Evolutionary conservation across 2,888 invertebrate genomes (phyloP), one percentile per base, ranked within the genome.

Genomic region (Calliopum simillimum): DNA sequence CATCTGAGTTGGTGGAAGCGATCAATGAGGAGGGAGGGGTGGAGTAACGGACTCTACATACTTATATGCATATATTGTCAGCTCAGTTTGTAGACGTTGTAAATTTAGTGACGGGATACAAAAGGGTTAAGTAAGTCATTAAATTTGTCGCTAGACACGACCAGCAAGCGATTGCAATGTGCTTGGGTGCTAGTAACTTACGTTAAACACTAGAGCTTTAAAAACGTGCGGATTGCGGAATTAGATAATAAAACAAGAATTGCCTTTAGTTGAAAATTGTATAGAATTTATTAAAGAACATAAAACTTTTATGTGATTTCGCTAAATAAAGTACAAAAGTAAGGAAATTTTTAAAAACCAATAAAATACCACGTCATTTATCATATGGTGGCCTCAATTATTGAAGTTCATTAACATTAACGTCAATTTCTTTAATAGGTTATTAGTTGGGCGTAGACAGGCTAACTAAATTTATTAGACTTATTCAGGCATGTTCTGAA

Each of bases 61-160:
- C 8, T n/a, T 33, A 33, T 33, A 33, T 3, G 33, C 33, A 66
- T 56, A 46, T 41, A 44, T 56, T 63, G 47, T 63, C 56, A 47
- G 41, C 44, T 14, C 6, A 19, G 13, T 61, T 66, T 21, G 55
- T 19, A 13, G 58, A 14, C 56, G 64, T 43, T 46, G 47, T 41
- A 33, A 59, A 59, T 47, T 43, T 16, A 53, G 61, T 21, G 63
- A 41, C 59, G 72, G 71, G 75, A 74, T 73, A 73, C 79, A 77
- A 77, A 76, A 77, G 71, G 80, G 78, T 80, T 83, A 80, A 82
- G 80, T 81, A 79, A 82, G 82, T 78, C 83, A 83, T 82, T 83
- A 83, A 82, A 81, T 81, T 82, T 82, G 83, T 82, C 81, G 83
- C 81, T 80, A 81, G 81, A 81, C 82, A 82, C 80, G 80, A 77